Conservation (phyloP, 2,113 vertebrate genomes). For the Syngnathus floridae region DNA sequence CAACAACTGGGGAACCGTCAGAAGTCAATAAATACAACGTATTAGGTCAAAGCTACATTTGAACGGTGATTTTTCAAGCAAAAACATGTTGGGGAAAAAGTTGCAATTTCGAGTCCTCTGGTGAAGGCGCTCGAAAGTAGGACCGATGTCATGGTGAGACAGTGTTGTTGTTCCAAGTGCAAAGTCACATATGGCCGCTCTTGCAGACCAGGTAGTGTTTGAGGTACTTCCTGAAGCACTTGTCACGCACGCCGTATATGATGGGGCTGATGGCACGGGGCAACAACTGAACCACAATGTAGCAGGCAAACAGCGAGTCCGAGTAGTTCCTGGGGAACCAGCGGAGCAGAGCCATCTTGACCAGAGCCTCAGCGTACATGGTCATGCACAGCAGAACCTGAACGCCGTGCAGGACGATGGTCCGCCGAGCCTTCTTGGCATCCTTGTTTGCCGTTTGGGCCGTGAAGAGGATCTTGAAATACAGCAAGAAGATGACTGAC, state of each 20-base stretch:
- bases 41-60: too few species aligned
- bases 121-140: too few species aligned
- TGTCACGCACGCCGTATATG: constrained; percentile 64
- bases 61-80: too few species aligned
- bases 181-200: background rate
- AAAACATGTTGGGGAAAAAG: too few species aligned
- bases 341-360: constrained; percentile 8
- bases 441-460: constrained; percentile 38
- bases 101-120: too few species aligned
- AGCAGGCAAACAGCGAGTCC: constrained; percentile 45
- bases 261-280: constrained; percentile 64
- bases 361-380: constrained; percentile 24
- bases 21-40: too few species aligned
- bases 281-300: constrained; percentile 54
- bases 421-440: constrained; percentile 59
- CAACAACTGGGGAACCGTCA: too few species aligned
- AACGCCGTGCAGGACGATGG: constrained; percentile 58
- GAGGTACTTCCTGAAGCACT: background rate
- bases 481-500: constrained; percentile 45
- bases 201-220: background rate
- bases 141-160: too few species aligned
- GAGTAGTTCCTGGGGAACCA: constrained; percentile 29
- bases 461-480: constrained; percentile 52
- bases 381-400: constrained; percentile 65
- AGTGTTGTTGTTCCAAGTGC: background rate